Evolutionary conservation across 2,797 vertebrate species (phyloP), one percentile per base, ranked within the genome.

Genomic region (Galagoides demidoff): DNA sequence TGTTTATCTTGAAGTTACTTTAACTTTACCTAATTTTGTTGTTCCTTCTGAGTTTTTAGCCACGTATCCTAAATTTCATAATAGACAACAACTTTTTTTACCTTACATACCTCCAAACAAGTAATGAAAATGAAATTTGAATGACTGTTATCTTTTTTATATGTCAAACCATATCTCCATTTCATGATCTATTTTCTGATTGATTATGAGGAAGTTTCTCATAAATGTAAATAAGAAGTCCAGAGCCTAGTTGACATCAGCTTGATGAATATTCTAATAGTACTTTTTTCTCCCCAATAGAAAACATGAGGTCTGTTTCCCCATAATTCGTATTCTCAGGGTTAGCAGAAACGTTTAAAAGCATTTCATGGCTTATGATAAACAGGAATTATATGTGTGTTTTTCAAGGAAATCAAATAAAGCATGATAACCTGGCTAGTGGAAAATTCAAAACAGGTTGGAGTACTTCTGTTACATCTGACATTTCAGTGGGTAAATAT

Each of bases 401-500:
- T 86, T 96, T 63, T 95, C 61, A 81, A 95, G 71, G 0, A 91
- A 71, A 89, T 95, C 10, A 1, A 74, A 39, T 88, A 85, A 94
- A 95, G 66, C 27, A 61, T 14, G 76, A 57, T 79, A 78, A 92
- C 61, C 27, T 89, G 85, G 31, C 61, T 95, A 92, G 31, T 61
- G 52, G 68, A 74, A 95, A 94, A 82, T 95, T 96, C 74, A 81
- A 95, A 93, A 37, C 76, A 86, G 63, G 34, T 78, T 94, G 37
- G 12, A 92, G 43, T 61, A 92, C 59, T 86, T 89, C 71, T 43
- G 49, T 85, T 91, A 94, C 57, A 89, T 91, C 57, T 96, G 96
- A 96, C 94, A 96, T 97, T 98, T 97, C 74, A 29, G 86, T 91
- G 22, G 96, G 89, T 92, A 97, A 97, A 97, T 96, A 96, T 85